Conservation (phyloP, 2,888 invertebrate species). For the Drosophila kokeensis region DNA sequence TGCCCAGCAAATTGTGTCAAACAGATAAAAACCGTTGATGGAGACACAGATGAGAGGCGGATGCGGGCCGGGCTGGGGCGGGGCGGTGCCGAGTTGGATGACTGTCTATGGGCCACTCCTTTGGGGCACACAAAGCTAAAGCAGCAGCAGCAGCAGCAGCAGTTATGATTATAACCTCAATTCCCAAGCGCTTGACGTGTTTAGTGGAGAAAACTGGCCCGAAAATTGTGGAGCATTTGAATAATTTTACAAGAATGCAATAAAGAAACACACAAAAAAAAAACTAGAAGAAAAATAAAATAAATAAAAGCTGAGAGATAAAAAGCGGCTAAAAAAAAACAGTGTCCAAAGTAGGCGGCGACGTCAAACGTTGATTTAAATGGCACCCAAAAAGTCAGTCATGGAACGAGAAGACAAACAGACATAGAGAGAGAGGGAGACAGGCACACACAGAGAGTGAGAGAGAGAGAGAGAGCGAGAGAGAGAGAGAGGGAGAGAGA, state of each 20-base stretch:
- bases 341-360: constrained; percentile 70
- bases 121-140: constrained; percentile 18
- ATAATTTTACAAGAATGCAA: constrained; percentile 79
- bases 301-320: constrained; percentile 21
- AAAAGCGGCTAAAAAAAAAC: constrained; percentile 58
- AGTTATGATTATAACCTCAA: constrained; percentile 80
- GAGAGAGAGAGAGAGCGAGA: background rate
- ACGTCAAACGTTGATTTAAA: constrained; percentile 73
- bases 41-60: constrained; percentile 24
- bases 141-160: constrained; percentile 11
- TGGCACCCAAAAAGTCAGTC: constrained; percentile 74
- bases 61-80: background rate
- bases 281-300: constrained; percentile 19
- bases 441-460: background rate
- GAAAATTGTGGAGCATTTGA: constrained; percentile 80
- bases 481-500: background rate
- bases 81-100: constrained; percentile 2
- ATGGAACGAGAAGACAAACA: constrained; percentile 56
- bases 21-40: constrained; percentile 72
- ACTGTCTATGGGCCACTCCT: constrained; percentile 34
- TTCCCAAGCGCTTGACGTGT: constrained; percentile 55
- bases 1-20: constrained; percentile 79
- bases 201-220: constrained; percentile 72
- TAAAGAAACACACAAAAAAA: constrained; percentile 53
- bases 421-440: constrained; percentile 11